Base-by-base conservation (phyloP, 2,888 invertebrate genomes). In the Acronicta aceris region DNA sequence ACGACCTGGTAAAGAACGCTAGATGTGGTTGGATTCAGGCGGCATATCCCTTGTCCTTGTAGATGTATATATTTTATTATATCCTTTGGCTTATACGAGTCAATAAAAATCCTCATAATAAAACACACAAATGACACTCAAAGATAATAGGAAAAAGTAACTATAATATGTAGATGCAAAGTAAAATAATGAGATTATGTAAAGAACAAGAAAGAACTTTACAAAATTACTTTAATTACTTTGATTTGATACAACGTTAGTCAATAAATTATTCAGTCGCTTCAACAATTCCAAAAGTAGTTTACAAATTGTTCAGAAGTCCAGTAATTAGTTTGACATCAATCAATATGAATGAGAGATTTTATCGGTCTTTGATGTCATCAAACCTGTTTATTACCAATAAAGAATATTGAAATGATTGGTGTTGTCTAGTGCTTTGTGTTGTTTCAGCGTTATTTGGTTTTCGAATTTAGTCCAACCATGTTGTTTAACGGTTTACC, bases 261-360 rank as follows among this genome's bases (percentile, higher is more conserved):
- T 36, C 40, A 43, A 69, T 65, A 21, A 68, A 58, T 71, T 46
- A 65, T 65, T 65, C 65, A 71, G 16, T 16, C n/a, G 21, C 27
- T 50, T 16, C 53, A 50, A 47, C 55, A 67, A 70, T 72, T 70
- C 55, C 1, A 46, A 55, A 71, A 67, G 42, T 53, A 71, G 58
- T 66, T 40, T 42, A 63, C 27, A 64, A 70, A 61, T 64, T 61
- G 25, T 55, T 56, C 58, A 42, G 61, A 40, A 36, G 45, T 51
- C 40, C 8, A 49, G 62, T 62, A 61, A 72, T 73, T 67, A 58
- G 49, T 55, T 53, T 43, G 53, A 62, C 58, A 54, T 62, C 61
- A 63, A 67, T 74, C 49, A 69, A 67, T 15, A 46, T 59, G 49
- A 64, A 63, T 71, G 62, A 67, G 56, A 64, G 72, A 65, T 78